Percentiles rank a stretch among this genome's conserved stretches.
Conservation (phyloP, 2,113 vertebrate species). For the Sceloporus undulatus region DNA sequence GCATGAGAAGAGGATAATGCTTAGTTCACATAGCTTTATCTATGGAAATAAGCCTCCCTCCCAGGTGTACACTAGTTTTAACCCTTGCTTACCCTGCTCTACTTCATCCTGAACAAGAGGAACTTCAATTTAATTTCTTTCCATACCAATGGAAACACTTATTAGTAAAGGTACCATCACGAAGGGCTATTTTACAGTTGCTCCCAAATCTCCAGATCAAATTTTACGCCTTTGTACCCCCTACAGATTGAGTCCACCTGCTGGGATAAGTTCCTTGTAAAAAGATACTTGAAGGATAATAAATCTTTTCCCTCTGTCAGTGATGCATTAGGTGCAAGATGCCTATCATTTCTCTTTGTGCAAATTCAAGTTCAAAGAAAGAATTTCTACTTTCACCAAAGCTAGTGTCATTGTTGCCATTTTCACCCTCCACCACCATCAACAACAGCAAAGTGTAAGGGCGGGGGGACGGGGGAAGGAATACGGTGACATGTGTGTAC, state of each 20-base stretch:
- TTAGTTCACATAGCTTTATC: constrained; percentile 27
- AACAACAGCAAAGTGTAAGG: constrained; percentile 50
- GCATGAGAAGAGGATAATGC: constrained; percentile 27
- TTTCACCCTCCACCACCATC: neutral
- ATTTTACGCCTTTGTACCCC: constrained; percentile 61
- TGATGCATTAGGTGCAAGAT: constrained; percentile 75
- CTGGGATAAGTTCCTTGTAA: constrained; percentile 73
- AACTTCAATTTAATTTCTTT: constrained; percentile 61
- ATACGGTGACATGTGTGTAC: constrained; percentile 58
- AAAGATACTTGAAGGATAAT: constrained; percentile 74
- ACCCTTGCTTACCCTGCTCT: constrained; percentile 36
- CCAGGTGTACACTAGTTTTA: constrained; percentile 41
- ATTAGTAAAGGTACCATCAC: constrained; percentile 48
- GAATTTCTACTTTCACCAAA: constrained; percentile 61
- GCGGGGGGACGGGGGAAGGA: constrained; percentile 62
- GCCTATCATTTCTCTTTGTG: constrained; percentile 78
- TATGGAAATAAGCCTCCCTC: constrained; percentile 49
- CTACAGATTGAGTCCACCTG: constrained; percentile 66
- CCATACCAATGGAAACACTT: constrained; percentile 49
- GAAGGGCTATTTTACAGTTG: constrained; percentile 60
- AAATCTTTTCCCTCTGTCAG: constrained; percentile 74
- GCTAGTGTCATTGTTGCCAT: neutral
- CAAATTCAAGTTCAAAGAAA: constrained; percentile 68
- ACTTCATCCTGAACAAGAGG: constrained; percentile 47
- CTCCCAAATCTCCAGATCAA: constrained; percentile 64